Base-by-base conservation (phyloP, 2,888 invertebrate species). In the Sepioteuthis lessoniana region DNA sequence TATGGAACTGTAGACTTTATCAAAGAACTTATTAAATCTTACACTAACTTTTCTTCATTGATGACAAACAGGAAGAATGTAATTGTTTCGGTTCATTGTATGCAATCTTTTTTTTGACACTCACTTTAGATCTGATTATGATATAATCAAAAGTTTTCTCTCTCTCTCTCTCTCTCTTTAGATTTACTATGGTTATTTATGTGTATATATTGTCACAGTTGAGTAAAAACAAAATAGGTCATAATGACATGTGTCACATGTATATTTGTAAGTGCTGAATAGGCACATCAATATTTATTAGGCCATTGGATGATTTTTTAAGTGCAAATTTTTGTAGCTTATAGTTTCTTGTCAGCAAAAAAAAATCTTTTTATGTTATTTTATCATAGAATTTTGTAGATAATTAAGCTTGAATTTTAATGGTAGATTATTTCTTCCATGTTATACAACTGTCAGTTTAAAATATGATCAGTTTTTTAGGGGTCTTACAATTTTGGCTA, bases 141-240 rank as follows among this genome's bases (percentile, higher is more conserved):
- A 19, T 55, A 55, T 76, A 3, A 76, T n/a, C n/a, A 1, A n/a
- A 76, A 35, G 13, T 76, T n/a, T 42, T 42, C 42, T 42, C 7
- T 55, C 5, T 55, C 21, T n/a, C n/a, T n/a, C n/a, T n/a, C n/a
- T 25, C 25, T 25, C 21, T 47, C 5, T 25, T 25, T 31, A 90
- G 93, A 76, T 31, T 76, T 16, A 60, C 60, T 42, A 50, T 90
- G 76, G 42, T 60, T 35, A 90, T 37, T 93, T 37, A 47, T 93
- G 42, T 16, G 46, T n/a, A 35, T 90, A 76, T 60, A 25, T 60
- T 8, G 31, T 76, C 76, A n/a, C 76, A 76, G 76, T 76, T 76
- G 13, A 35, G 13, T n/a, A 16, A 76, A 35, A 76, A 35, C n/a
- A 76, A 76, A 76, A 76, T 76, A 76, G 76, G 76, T 76, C 76